Conservation (phyloP, 2,888 invertebrate species). For the Asteroscopus sphinx region DNA sequence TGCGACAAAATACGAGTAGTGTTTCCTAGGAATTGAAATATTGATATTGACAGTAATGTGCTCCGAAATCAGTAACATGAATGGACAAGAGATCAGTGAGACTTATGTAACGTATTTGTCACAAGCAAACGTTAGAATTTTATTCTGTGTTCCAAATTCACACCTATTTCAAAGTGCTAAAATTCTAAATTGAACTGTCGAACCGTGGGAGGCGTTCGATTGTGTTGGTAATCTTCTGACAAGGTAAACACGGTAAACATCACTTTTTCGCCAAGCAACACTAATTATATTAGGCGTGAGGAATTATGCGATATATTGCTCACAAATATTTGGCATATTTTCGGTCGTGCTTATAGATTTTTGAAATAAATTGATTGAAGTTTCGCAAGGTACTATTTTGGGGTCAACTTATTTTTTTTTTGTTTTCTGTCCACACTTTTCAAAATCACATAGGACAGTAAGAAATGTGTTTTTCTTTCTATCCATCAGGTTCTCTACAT, state of each 20-base stretch:
- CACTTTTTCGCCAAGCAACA: slow-evolving; percentile 21
- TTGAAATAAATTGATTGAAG: not conserved
- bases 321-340: slow-evolving; percentile 12
- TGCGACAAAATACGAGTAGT: slow-evolving; percentile 1
- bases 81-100: slow-evolving; percentile 21
- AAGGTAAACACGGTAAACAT: slow-evolving; percentile 54
- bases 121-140: slow-evolving; percentile 17
- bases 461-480: too few species aligned
- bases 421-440: too few species aligned
- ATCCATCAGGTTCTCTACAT: too few species aligned
- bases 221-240: slow-evolving; percentile 48
- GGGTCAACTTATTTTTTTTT: slow-evolving; percentile 1
- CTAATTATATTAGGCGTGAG: slow-evolving; percentile 39
- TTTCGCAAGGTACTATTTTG: slow-evolving; percentile 24
- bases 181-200: slow-evolving; percentile 12
- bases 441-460: too few species aligned
- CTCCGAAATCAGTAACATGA: slow-evolving; percentile 22
- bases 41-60: slow-evolving; percentile 19
- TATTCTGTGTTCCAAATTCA: slow-evolving; percentile 11
- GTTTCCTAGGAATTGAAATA: slow-evolving; percentile 2
- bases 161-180: slow-evolving; percentile 11
- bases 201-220: slow-evolving; percentile 29
- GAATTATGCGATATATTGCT: slow-evolving; percentile 30
- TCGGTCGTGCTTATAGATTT: not conserved
- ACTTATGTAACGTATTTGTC: slow-evolving; percentile 28